phyloP scores from a whole-genome alignment of 2,888 invertebrate genomes.

The Limenitis camilla region DNA sequence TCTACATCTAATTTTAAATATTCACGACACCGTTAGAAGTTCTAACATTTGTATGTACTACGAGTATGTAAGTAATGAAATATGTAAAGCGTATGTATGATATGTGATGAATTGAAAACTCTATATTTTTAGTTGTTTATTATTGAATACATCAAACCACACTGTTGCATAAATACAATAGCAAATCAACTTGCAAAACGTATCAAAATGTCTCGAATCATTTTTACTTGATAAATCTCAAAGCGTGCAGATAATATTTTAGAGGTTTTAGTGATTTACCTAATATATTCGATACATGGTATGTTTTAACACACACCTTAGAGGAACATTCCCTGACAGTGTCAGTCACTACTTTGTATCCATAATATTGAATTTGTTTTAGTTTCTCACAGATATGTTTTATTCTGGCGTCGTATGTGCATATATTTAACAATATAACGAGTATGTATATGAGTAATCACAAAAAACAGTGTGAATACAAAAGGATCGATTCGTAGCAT shows the following conservation, averaged over 20 bases:
- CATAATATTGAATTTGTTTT: background rate
- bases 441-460: background rate
- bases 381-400: conserved; percentile 2
- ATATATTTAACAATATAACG: background rate
- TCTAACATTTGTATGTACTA: too few species aligned
- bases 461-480: background rate
- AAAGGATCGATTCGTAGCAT: too few species aligned
- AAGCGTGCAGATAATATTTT: conserved; percentile 8
- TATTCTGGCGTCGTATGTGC: conserved; percentile 1
- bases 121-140: too few species aligned
- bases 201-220: background rate
- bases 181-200: background rate
- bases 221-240: background rate
- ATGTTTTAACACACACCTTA: conserved; percentile 3
- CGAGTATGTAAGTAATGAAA: too few species aligned
- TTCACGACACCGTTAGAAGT: too few species aligned
- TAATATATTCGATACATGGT: background rate
- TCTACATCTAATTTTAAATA: too few species aligned
- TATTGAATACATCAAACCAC: too few species aligned
- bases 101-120: too few species aligned
- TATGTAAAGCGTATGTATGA: too few species aligned
- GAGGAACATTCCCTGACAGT: background rate
- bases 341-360: background rate
- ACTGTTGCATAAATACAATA: background rate
- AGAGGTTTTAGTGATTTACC: background rate